Evolutionary conservation across 2,888 invertebrate genomes (phyloP).

Genomic region (Calameuta pallipes): DNA sequence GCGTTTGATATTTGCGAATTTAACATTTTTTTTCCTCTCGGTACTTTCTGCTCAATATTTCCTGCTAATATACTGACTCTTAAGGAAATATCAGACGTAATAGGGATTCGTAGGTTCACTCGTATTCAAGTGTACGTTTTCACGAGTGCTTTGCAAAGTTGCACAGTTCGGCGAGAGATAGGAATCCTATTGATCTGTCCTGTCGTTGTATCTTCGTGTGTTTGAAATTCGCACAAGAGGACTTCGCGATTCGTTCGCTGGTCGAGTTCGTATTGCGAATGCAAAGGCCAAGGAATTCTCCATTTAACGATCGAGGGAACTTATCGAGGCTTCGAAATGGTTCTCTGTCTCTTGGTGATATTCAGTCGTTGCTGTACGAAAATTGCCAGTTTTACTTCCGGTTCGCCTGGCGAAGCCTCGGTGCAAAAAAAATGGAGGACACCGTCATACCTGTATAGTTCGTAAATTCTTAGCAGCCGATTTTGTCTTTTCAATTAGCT

Average conservation of each 20-base stretch:
- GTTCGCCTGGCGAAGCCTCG: too few species aligned
- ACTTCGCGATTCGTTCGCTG: neutral
- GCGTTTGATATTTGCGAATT: neutral
- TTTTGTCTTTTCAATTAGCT: neutral
- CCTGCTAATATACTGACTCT: neutral
- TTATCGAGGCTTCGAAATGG: neutral
- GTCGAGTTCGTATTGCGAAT: neutral
- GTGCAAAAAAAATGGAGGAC: neutral
- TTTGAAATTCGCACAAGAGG: neutral
- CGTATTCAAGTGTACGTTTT: neutral
- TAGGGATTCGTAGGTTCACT: neutral
- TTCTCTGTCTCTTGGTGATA: neutral
- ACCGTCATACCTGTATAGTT: neutral
- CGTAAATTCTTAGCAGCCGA: neutral
- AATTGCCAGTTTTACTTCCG: neutral
- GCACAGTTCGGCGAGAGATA: neutral
- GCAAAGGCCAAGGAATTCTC: neutral
- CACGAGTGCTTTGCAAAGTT: neutral
- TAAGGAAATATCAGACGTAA: neutral
- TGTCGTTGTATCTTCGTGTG: neutral
- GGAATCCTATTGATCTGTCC: neutral
- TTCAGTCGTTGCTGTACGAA: neutral
- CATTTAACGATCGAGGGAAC: neutral
- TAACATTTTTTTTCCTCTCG: neutral
- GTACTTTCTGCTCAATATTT: neutral